phyloP scores from a whole-genome alignment of 1,140 invertebrate species.

The Campoletis sonorensis region DNA sequence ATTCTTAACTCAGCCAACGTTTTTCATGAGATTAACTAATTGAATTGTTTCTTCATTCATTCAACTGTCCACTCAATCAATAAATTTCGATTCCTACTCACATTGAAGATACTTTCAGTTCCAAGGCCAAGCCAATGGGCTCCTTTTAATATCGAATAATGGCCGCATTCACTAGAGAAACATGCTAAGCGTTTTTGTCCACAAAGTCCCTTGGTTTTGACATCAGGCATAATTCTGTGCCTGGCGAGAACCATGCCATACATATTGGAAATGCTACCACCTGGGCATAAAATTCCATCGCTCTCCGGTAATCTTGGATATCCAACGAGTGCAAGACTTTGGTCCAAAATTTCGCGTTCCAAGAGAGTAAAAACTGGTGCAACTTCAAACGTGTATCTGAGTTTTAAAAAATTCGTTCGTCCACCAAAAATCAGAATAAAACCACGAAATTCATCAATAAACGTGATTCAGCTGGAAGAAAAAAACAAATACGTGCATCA shows the following conservation, averaged over 20 bases:
- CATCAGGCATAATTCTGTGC: constrained; percentile 83
- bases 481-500: too few relatives aligned
- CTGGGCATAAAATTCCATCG: constrained; percentile 87
- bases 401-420: constrained; percentile 39
- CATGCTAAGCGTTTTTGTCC: constrained; percentile 79
- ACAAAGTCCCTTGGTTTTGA: constrained; percentile 84
- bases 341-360: constrained; percentile 81
- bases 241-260: constrained; percentile 89
- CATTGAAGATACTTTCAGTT: constrained; percentile 79
- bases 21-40: too few relatives aligned
- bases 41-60: too few relatives aligned
- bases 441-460: too few relatives aligned
- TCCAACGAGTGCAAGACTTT: constrained; percentile 82
- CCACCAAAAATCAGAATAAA: constrained; percentile 43
- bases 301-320: constrained; percentile 78
- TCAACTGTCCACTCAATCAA: too few relatives aligned
- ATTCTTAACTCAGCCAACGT: too few relatives aligned
- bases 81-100: constrained; percentile 43
- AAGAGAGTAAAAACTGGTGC: constrained; percentile 86
- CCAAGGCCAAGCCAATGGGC: constrained; percentile 90
- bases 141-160: constrained; percentile 91
- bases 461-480: too few relatives aligned
- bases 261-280: constrained; percentile 93
- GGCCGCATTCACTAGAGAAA: constrained; percentile 89
- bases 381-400: constrained; percentile 87